phyloP scores from a whole-genome alignment of 2,113 vertebrate species.

The Xenopus laevis region DNA sequence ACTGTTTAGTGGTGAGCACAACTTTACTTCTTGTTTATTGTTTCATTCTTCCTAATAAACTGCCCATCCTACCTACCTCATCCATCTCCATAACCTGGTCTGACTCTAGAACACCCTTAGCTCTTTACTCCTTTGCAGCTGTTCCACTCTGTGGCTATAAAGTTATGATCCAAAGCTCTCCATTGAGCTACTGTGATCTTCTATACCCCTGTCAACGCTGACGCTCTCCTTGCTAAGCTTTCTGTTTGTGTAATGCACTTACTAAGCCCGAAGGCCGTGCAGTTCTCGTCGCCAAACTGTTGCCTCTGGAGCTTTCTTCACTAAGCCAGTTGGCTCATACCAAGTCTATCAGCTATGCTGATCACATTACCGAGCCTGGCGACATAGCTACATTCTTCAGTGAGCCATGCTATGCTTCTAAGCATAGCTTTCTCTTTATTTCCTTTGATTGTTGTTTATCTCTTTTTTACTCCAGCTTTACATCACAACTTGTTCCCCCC shows the following conservation, averaged over 20 bases:
- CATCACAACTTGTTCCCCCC: background rate
- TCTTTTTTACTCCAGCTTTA: slow-evolving; percentile 1
- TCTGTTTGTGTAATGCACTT: background rate
- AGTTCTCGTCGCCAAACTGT: background rate
- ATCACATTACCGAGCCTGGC: background rate
- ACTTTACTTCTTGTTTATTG: too few relatives aligned
- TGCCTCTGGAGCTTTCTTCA: slow-evolving; percentile 1
- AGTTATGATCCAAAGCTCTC: too few relatives aligned
- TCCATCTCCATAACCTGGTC: too few relatives aligned
- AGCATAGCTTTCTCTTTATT: background rate
- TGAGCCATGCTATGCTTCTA: background rate
- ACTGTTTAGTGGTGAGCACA: too few relatives aligned
- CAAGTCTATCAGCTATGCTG: slow-evolving; percentile 1
- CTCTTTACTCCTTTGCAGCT: too few relatives aligned
- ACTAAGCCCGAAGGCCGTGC: background rate
- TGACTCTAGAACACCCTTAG: too few relatives aligned
- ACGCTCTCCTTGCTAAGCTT: background rate
- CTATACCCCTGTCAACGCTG: background rate
- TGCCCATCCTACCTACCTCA: too few relatives aligned
- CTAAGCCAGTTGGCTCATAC: slow-evolving; percentile 5
- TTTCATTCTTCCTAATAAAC: too few relatives aligned
- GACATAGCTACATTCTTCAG: background rate
- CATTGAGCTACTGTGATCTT: background rate
- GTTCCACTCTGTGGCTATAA: too few relatives aligned
- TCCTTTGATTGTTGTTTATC: slow-evolving; percentile 2